phyloP scores from a whole-genome alignment of 2,797 vertebrate genomes.

The Glossophaga mutica region DNA sequence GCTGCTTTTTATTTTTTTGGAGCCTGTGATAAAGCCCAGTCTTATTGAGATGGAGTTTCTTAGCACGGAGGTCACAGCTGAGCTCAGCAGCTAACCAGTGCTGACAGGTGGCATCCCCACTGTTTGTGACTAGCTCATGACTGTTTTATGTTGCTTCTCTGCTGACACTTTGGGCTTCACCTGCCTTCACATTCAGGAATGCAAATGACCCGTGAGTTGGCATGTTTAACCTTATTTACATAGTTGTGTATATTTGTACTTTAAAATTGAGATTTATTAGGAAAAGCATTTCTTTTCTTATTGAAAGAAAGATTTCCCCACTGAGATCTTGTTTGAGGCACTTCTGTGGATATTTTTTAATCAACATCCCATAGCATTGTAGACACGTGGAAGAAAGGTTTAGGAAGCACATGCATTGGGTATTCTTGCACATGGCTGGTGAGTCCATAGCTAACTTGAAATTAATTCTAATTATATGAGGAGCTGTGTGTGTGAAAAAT shows the following conservation, averaged over 20 bases:
- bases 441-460: not conserved
- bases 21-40: not conserved
- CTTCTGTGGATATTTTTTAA: not conserved
- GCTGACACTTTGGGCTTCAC: not conserved
- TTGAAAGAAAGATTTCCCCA: not conserved
- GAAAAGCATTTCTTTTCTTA: not conserved
- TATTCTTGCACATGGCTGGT: not conserved
- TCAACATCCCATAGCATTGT: no score
- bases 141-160: not conserved
- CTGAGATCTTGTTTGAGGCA: not conserved
- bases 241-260: not conserved
- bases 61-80: not conserved
- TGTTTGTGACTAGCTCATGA: not conserved
- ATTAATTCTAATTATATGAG: not conserved
- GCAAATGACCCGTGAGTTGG: not conserved
- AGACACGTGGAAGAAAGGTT: not conserved
- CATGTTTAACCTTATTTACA: not conserved
- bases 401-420: not conserved
- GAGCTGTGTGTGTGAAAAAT: not conserved
- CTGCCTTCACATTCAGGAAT: not conserved
- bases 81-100: not conserved
- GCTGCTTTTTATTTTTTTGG: not conserved
- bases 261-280: constrained; percentile 3
- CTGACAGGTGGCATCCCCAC: not conserved
- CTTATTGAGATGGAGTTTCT: not conserved